Base-by-base conservation (phyloP, 2,888 invertebrate species). In the Hybos culiciformis region DNA sequence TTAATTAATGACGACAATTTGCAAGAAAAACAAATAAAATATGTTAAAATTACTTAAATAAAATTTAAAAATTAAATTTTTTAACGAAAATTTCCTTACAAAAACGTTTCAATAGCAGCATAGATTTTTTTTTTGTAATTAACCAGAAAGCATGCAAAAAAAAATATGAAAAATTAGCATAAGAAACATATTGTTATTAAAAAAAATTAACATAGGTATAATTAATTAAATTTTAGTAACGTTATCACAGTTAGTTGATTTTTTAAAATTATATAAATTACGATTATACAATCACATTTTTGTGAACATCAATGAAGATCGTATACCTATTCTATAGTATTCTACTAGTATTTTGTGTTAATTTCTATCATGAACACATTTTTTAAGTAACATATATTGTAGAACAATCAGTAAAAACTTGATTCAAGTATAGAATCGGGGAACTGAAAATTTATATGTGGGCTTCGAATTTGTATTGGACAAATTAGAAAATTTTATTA, bases 91-190 rank as follows among this genome's bases (percentile, higher is more conserved):
- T 34, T 33, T 34, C 11, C 20, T 36, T 36, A 36, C 36, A 36
- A 19, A 18, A 20, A 36, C n/a, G 19, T 20, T 36, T 36, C 19
- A 19, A 36, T 36, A 36, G 36, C 36, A 36, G 36, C 36, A 36
- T 20, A 36, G 36, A 36, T 19, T 34, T 17, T 17, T 17, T 17
- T 17, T n/a, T 34, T 14, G 18, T 17, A 11, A 36, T 18, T 32
- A 36, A 36, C 36, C 20, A 36, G 36, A 26, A 26, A 19, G 36
- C 36, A 36, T 36, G 36, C 36, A 36, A 36, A 36, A 20, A 36
- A 36, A 36, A n/a, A 36, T 19, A n/a, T 20, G 19, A 32, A 36
- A 36, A 20, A 20, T 36, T 36, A 36, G 36, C 36, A 36, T 20
- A 36, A 18, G 11, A 20, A 8, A 20, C 19, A n/a, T 4, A n/a